Conservation (phyloP, 2,888 invertebrate genomes). For the Drosophila stalkeri region DNA sequence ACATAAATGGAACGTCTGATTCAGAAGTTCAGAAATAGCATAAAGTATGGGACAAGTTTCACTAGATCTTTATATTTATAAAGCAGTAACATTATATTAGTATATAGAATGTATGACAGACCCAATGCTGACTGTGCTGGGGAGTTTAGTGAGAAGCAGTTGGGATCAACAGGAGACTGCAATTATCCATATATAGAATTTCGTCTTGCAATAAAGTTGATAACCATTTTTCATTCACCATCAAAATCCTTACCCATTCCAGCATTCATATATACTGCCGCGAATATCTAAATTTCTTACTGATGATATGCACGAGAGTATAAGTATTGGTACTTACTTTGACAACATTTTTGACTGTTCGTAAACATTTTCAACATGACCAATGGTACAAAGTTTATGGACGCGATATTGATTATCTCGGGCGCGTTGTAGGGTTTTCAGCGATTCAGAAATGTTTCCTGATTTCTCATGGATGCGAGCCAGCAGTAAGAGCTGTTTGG, state of each 20-base stretch:
- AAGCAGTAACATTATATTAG: not conserved
- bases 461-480: slow-evolving; percentile 90
- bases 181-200: no score
- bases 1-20: no score
- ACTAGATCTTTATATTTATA: not conserved
- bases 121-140: not conserved
- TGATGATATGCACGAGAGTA: not conserved
- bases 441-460: slow-evolving; percentile 87
- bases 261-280: not conserved
- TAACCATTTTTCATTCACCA: not conserved
- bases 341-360: slow-evolving; percentile 82
- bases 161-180: not conserved
- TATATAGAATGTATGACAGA: not conserved
- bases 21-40: no score
- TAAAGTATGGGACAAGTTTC: not conserved
- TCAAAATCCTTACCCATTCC: not conserved
- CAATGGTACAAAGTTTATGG: slow-evolving; percentile 90
- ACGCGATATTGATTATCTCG: slow-evolving; percentile 91
- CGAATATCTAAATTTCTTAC: no score
- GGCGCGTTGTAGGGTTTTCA: slow-evolving; percentile 90
- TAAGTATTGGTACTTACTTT: slow-evolving; percentile 67
- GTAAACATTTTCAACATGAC: slow-evolving; percentile 83
- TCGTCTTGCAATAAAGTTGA: no score
- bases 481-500: slow-evolving; percentile 90
- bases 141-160: not conserved